phyloP scores from a whole-genome alignment of 1,140 invertebrate species.

The Lepidostoma basale region DNA sequence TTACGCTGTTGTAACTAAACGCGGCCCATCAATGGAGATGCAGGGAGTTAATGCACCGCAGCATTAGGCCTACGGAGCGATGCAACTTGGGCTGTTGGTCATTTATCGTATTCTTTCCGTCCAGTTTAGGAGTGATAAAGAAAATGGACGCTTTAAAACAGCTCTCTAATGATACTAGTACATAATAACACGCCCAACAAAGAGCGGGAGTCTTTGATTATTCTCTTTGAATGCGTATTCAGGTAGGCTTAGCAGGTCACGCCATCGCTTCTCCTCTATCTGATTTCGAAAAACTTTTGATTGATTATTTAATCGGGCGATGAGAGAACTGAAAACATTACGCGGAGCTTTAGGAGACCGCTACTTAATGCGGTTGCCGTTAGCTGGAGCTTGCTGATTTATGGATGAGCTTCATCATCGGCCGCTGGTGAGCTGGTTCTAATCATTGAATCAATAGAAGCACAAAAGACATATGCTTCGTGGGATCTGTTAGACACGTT shows the following conservation, averaged over 20 bases:
- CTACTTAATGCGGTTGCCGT: constrained; percentile 6
- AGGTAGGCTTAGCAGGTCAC: constrained; percentile 24
- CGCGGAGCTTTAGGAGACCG: constrained; percentile 3
- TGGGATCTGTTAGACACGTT: too few species aligned
- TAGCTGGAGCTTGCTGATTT: neutral
- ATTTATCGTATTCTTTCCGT: neutral
- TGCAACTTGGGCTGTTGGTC: constrained; percentile 11
- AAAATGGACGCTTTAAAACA: constrained; percentile 17
- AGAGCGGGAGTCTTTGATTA: constrained; percentile 4
- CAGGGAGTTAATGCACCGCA: constrained; percentile 20
- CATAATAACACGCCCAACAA: constrained; percentile 23
- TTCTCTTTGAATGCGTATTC: constrained; percentile 32
- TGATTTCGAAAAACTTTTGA: constrained; percentile 36
- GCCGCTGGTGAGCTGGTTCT: neutral
- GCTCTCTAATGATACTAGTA: constrained; percentile 36
- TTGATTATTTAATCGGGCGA: constrained; percentile 32
- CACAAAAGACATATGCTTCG: too few species aligned
- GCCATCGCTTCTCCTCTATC: neutral
- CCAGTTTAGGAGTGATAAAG: constrained; percentile 29
- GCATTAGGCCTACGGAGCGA: constrained; percentile 21
- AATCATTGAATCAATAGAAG: neutral
- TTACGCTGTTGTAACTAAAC: too few species aligned
- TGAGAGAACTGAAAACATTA: constrained; percentile 24
- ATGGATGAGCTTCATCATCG: neutral
- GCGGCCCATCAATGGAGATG: constrained; percentile 12